Conservation (phyloP, 1,140 invertebrate species). For the Steinernema khuongi region DNA sequence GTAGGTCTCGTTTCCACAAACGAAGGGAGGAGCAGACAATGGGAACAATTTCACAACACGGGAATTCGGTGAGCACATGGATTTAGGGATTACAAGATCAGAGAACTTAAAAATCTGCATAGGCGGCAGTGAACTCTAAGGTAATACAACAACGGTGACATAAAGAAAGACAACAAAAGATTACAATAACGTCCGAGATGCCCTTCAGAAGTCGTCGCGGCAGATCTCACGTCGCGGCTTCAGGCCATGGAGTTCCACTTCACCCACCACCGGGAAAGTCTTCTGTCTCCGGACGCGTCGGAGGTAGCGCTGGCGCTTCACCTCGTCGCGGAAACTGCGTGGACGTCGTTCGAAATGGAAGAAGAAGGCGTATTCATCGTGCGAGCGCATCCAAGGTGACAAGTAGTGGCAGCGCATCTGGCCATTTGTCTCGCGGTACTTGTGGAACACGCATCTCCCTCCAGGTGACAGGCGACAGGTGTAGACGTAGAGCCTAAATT, state of each 20-base stretch:
- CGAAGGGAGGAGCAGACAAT: background rate
- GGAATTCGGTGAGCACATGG: background rate
- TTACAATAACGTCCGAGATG: background rate
- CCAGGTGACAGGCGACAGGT: background rate
- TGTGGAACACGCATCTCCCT: background rate
- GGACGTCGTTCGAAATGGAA: background rate
- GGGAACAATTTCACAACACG: constrained; percentile 5
- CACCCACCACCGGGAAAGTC: background rate
- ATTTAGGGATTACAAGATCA: background rate
- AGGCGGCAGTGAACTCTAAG: background rate
- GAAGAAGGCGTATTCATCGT: constrained; percentile 2
- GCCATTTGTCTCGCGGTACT: background rate
- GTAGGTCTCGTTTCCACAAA: background rate
- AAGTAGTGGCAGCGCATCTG: background rate
- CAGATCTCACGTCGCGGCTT: background rate
- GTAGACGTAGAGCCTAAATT: constrained; percentile 11
- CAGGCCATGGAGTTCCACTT: background rate
- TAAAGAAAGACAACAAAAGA: background rate
- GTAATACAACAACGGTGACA: background rate
- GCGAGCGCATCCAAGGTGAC: background rate
- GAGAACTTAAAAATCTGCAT: background rate
- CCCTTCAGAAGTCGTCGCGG: background rate
- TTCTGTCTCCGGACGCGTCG: background rate
- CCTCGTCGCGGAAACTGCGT: background rate
- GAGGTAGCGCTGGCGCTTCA: background rate